Evolutionary conservation across 2,797 vertebrate species (phyloP), one percentile per base, ranked within the genome.

Genomic region (Neostethus bicornis): DNA sequence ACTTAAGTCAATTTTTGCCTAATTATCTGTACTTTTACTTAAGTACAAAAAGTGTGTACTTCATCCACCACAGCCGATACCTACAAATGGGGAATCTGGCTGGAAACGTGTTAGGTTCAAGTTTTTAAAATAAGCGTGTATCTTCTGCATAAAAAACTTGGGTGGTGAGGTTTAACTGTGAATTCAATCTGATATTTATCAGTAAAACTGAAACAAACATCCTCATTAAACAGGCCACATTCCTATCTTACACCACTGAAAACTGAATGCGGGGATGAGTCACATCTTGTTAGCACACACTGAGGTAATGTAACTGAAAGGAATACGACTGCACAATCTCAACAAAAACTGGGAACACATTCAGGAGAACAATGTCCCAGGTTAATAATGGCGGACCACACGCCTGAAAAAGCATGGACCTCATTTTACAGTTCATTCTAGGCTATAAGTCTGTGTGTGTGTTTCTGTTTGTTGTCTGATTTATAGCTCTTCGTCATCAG

Each of bases 401-500:
- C 39, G 4, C 42, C 46, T 26, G 50, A 66, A 13, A 55, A 50
- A 53, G 20, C 19, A 28, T 60, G 46, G 21, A 74, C 69, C 61
- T 73, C 48, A 70, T 51, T 81, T 75, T 71, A 69, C 51, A 52
- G 73, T 66, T 66, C 61, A 81, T 85, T 73, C 70, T 63, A 79
- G 44, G 58, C 53, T 65, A 54, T 58, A 50, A 47, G 51, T 69
- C 61, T 62, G 51, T 53, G 24, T 56, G 57, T 60, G 63, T 50
- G 21, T 75, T 87, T 66, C 62, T 62, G 50, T 85, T 81, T 80
- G 75, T 79, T 78, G 42, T 58, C 25, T 86, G 85, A 85, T 87
- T 88, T 87, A 87, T 77, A 59, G 52, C 8, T 10, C 35, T 65
- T 82, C 76, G 77, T 87, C 85, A 81, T 79, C 58, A 61, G 64